These are phyloP conservation scores for Cecidostiba fungosa DNA, from an alignment of 2,888 invertebrate genomes.

Conservation along the genomic window DNA sequence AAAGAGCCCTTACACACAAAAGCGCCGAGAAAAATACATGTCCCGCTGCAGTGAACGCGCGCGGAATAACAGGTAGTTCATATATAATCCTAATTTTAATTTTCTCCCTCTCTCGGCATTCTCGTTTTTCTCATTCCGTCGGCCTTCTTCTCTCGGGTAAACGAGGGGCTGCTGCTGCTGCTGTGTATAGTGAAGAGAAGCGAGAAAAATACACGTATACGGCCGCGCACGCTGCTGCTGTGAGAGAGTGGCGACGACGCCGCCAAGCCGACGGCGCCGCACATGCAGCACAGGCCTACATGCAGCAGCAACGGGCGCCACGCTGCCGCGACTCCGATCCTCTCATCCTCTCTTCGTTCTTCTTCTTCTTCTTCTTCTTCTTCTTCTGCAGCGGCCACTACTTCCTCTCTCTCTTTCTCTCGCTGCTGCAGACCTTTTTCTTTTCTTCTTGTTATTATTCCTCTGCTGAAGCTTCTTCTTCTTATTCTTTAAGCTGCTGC, in stretches of 20 bases:
- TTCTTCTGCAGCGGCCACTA: constrained; percentile 40
- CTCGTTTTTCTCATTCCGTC: neutral
- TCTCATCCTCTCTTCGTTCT: constrained; percentile 61
- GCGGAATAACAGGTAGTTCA: constrained; percentile 51
- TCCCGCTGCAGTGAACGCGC: neutral
- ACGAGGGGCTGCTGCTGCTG: constrained; percentile 12
- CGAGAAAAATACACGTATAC: constrained; percentile 36
- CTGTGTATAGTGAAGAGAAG: constrained; percentile 35
- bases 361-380: constrained; percentile 62
- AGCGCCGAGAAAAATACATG: constrained; percentile 3
- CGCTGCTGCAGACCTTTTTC: neutral
- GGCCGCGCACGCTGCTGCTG: constrained; percentile 19
- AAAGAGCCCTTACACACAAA: neutral
- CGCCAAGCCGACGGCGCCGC: constrained; percentile 64
- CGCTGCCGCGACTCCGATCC: constrained; percentile 73
- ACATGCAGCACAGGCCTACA: constrained; percentile 64
- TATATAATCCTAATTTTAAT: constrained; percentile 60
- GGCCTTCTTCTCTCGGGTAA: neutral
- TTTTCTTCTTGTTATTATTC: neutral
- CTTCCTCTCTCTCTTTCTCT: constrained; percentile 18
- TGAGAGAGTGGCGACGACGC: constrained; percentile 68
- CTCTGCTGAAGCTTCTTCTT: neutral
- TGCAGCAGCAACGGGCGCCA: constrained; percentile 76
- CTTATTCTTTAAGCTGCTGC: neutral
- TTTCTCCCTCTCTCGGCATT: constrained; percentile 30